phyloP scores from a whole-genome alignment of 2,113 vertebrate species.

The Cyprinus carpio region DNA sequence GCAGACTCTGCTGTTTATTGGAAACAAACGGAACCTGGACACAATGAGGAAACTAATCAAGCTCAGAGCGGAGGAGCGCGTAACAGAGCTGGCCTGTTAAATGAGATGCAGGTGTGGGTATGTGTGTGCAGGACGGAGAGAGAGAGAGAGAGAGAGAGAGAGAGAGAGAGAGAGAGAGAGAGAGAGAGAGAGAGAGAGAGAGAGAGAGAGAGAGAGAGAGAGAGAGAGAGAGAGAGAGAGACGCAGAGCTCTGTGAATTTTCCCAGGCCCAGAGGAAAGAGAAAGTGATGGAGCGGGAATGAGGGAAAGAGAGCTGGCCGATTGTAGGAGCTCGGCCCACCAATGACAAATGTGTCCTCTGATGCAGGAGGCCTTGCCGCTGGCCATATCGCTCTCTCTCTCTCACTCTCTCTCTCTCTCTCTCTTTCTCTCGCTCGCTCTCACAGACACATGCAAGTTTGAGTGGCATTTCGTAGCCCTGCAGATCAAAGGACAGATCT shows the following conservation, averaged over 20 bases:
- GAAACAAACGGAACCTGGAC: constrained; percentile 55
- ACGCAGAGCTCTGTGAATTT: constrained; percentile 40
- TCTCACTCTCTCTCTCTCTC: too few species aligned
- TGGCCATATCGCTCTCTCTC: constrained; percentile 16
- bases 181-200: not conserved
- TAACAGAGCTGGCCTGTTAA: constrained; percentile 46
- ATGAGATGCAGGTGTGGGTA: constrained; percentile 60
- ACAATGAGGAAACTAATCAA: constrained; percentile 59
- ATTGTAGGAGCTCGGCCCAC: constrained; percentile 50
- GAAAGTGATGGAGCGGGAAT: constrained; percentile 47
- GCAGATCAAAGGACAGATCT: constrained; percentile 52
- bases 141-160: not conserved
- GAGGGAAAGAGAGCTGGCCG: constrained; percentile 44
- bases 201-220: too few species aligned
- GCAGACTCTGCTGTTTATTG: constrained; percentile 38
- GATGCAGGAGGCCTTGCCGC: constrained; percentile 36
- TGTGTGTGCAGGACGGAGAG: constrained; percentile 20
- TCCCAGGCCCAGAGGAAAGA: constrained; percentile 53
- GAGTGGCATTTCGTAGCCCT: constrained; percentile 48
- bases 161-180: not conserved
- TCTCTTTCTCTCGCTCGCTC: constrained; percentile 36
- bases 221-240: not conserved
- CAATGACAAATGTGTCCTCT: constrained; percentile 66
- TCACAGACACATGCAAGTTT: constrained; percentile 14
- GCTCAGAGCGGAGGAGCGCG: not conserved